Evolutionary conservation across 2,888 invertebrate genomes (phyloP), one percentile per base, ranked within the genome.

Genomic region (Heliconius erato): DNA sequence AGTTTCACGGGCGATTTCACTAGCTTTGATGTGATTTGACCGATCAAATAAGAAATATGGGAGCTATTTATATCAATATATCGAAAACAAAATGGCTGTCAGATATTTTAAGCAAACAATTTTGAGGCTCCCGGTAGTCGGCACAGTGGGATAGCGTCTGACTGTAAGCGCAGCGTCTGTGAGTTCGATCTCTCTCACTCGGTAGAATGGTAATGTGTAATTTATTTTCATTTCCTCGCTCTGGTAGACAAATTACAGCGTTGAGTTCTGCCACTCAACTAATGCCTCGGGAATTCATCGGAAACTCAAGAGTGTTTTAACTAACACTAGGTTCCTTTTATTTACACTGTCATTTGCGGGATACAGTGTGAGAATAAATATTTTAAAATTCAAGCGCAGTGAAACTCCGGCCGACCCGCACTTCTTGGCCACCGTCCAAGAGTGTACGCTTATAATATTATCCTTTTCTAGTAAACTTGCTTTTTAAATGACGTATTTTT

Each of bases 1-100:
- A 85, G 88, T 86, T 86, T 88, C 83, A 87, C 89, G 89, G 85
- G 86, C 88, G 87, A 88, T 89, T 90, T 88, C 88, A 88, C 88
- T 81, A 85, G 86, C 88, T 86, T 88, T 87, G 87, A 87, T 85
- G 85, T 84, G 74, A 81, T 78, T 77, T 68, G 82, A 44, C 63
- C 72, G 81, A 79, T 80, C 32, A 28, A 79, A 19, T 82, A 76
- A 59, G 54, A 74, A 76, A 59, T 35, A 76, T 32, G 59, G 59
- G 35, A 14, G 59, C 74, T 59, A 35, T 76, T 76, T 59, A 32
- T 76, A 59, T 59, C 74, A 74, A 74, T 59, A 59, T 71, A 40
- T 71, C 69, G 12, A n/a, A 65, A 65, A 23, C 23, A 40, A 40
- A 35, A 69, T 40, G 5, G 35, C 11, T n/a, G n/a, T 12, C 23